Evolutionary conservation across 2,797 vertebrate genomes (phyloP), one percentile per base, ranked within the genome.

Genomic region (Hydrocynus forskahlii): DNA sequence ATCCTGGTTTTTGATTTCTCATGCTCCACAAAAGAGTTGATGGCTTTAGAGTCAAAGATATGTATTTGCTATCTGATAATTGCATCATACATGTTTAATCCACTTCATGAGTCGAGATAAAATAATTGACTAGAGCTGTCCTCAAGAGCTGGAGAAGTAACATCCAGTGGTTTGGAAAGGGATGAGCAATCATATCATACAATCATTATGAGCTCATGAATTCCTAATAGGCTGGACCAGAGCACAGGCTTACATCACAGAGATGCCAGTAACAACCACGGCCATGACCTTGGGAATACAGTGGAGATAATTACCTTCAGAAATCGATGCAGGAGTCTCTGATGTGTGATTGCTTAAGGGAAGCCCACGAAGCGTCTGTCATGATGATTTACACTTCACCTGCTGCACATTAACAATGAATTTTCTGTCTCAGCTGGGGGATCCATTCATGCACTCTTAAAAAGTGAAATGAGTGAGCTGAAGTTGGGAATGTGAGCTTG

Each of bases 151-250:
- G 81, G 83, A 82, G 84, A 83, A 81, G 77, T 79, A 84, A 86
- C 70, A 75, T 68, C 59, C 85, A 78, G 81, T 82, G 59, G 69
- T 77, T 67, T 79, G 83, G 68, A 88, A 13, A 80, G 25, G 38
- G 50, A 76, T 66, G 71, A 66, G 16, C 38, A 79, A 83, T 83
- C 77, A 87, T 89, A 86, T 88, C 76, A 88, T 85, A 82, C 80
- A 83, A 82, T 89, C 84, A 89, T 93, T 89, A 91, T 89, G 80
- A 84, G 81, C 86, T 92, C 87, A 92, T 93, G 89, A 91, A 92
- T 91, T 89, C 66, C 76, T 91, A 90, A 93, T 92, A 81, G 45
- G 52, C 66, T 60, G 64, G 71, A 83, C 74, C 66, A 72, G 81
- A 88, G 90, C 86, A 83, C 79, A 80, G 80, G 25, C 72, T 67